Conservation (phyloP, 2,113 vertebrate species). For the Shinisaurus crocodilurus region DNA sequence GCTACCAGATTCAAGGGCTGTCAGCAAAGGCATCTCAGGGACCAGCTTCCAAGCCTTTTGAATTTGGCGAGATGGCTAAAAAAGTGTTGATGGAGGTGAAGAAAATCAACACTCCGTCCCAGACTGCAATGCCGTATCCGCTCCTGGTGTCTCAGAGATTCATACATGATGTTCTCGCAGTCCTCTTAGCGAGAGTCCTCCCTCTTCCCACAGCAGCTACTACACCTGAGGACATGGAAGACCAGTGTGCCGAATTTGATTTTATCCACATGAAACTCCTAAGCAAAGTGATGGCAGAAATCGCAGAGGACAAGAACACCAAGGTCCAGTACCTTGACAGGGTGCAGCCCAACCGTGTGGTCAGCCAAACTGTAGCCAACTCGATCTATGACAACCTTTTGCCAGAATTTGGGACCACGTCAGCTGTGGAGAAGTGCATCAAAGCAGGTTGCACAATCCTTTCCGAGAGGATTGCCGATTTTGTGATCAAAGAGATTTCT, state of each 20-base stretch:
- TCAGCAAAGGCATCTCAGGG: background rate
- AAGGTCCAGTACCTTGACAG: conserved; percentile 57
- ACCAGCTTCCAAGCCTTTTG: background rate
- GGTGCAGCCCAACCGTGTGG: conserved; percentile 53
- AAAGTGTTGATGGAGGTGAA: conserved; percentile 58
- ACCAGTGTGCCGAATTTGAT: conserved; percentile 40
- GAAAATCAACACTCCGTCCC: conserved; percentile 6
- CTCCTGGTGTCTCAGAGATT: conserved; percentile 62
- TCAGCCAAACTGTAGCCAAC: conserved; percentile 56
- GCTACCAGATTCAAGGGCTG: conserved; percentile 1
- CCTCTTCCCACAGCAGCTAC: background rate
- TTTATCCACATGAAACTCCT: conserved; percentile 64
- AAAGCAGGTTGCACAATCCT: conserved; percentile 60
- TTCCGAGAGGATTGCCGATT: conserved; percentile 57
- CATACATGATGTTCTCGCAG: conserved; percentile 59
- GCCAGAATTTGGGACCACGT: conserved; percentile 61
- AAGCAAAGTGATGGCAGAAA: conserved; percentile 49
- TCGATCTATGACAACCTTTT: conserved; percentile 63
- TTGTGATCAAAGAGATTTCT: conserved; percentile 58
- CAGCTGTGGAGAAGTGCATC: conserved; percentile 54
- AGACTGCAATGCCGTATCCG: conserved; percentile 16
- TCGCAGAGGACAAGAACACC: conserved; percentile 55
- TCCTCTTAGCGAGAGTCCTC: conserved; percentile 53
- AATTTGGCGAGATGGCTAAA: conserved; percentile 36
- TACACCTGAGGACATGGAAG: conserved; percentile 11